Conservation (phyloP, 2,797 vertebrate species). For the Coranthus polyacanthus region DNA sequence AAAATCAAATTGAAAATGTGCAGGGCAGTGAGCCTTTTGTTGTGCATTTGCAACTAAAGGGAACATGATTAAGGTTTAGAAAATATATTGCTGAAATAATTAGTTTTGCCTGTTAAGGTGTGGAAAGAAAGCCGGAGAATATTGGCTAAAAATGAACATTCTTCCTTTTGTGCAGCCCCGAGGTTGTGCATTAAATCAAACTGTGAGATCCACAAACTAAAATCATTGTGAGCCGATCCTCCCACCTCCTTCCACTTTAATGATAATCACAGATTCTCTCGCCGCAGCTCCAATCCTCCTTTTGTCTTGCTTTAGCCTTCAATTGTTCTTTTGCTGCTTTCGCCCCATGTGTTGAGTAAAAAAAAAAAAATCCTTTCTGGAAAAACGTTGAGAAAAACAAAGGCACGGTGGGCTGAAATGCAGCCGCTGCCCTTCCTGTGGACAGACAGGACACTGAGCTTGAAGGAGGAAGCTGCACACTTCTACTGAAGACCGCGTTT, state of each 20-base stretch:
- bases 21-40: constrained; percentile 19
- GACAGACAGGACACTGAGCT: constrained; percentile 27
- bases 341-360: too few species aligned
- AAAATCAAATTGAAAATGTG: constrained; percentile 52
- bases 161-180: constrained; percentile 26
- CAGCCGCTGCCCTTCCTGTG: constrained; percentile 38
- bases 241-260: constrained; percentile 54
- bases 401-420: constrained; percentile 7
- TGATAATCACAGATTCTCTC: constrained; percentile 56
- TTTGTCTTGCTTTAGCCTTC: constrained; percentile 66
- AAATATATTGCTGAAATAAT: constrained; percentile 30
- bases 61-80: constrained; percentile 31
- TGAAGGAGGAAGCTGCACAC: constrained; percentile 21
- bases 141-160: constrained; percentile 17
- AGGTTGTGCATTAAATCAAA: constrained; percentile 40
- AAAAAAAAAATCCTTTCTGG: too few species aligned
- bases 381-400: too few species aligned
- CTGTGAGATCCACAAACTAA: constrained; percentile 31
- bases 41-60: constrained; percentile 35
- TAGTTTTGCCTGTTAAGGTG: constrained; percentile 42
- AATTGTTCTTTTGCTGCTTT: constrained; percentile 29
- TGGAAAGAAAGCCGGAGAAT: constrained; percentile 19
- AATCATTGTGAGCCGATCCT: constrained; percentile 45
- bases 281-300: constrained; percentile 27
- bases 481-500: constrained; percentile 20